These are phyloP conservation scores for Gandaritis pyraliata DNA, from an alignment of 2,888 invertebrate genomes.

Conservation along the genomic window DNA sequence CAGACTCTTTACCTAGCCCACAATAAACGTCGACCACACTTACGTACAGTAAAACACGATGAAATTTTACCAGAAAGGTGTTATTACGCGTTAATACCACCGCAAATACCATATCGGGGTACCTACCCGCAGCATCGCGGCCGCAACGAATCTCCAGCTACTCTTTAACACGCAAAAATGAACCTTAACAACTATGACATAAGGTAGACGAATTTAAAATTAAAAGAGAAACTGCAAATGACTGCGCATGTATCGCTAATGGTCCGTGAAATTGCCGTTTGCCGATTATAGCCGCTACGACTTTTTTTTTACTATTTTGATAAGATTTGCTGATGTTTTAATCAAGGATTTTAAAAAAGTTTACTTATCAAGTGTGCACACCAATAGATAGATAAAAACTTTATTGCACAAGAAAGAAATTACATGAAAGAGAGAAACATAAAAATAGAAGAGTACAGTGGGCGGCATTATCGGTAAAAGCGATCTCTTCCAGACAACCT, in stretches of 20 bases:
- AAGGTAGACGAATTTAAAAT: slow-evolving; percentile 16
- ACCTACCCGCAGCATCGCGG: slow-evolving; percentile 29
- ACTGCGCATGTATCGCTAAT: slow-evolving; percentile 66
- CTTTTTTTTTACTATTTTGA: slow-evolving; percentile 53
- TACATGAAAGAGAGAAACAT: no score
- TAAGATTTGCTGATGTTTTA: slow-evolving; percentile 18
- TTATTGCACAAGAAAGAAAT: no score
- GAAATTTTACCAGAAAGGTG: slow-evolving; percentile 27
- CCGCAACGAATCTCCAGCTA: slow-evolving; percentile 52
- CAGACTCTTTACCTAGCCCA: background rate
- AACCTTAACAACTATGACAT: slow-evolving; percentile 24
- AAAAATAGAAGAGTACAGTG: no score
- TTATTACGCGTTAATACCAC: slow-evolving; percentile 31
- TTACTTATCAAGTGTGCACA: no score
- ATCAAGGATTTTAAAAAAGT: background rate
- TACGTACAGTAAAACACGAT: slow-evolving; percentile 14
- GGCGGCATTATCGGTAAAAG: no score
- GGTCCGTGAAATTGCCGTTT: slow-evolving; percentile 70
- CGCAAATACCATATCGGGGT: slow-evolving; percentile 41
- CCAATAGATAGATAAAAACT: no score
- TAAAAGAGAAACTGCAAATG: slow-evolving; percentile 49
- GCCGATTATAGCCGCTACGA: slow-evolving; percentile 54
- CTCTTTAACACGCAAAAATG: slow-evolving; percentile 34
- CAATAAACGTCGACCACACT: background rate
- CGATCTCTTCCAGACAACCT: no score